Evolutionary conservation across 2,797 vertebrate species (phyloP), one percentile per base, ranked within the genome.

Genomic region (Mormyrops boulengeri): DNA sequence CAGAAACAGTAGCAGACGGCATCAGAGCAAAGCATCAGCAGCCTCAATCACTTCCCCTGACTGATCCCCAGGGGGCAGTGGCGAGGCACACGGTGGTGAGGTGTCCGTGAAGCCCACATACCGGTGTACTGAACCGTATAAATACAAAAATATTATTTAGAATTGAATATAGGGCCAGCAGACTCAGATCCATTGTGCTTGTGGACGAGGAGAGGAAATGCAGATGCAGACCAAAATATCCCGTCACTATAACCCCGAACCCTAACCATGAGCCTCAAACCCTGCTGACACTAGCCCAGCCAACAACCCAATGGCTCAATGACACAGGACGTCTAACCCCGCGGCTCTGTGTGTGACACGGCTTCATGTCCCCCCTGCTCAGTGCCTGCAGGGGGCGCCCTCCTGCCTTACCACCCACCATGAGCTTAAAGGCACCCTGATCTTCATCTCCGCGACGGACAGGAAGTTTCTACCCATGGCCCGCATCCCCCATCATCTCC

Each of bases 401-500:
- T 41, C 38, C 30, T 41, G 69, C 38, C 38, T 19, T 12, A 41
- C 30, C 6, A 41, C 38, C 38, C 69, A 17, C 69, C 34, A 17
- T 41, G 14, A 38, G 88, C 22, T 53, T 11, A 57, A 77, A 88
- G 49, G 38, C n/a, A 17, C 38, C 38, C 52, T 26, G 88, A 44
- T 55, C 8, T 57, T 89, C 38, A 26, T 49, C 77, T 47, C 50
- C 0, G 7, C 8, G 2, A 44, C 53, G 52, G 52, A 22, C 49
- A 84, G 80, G n/a, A 80, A 89, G 73, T 80, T 84, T 41, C 55
- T 34, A 17, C 49, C 55, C 2, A 8, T n/a, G 41, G 26, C 9
- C 84, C 7, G 88, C 55, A 87, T 57, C 85, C 50, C 30, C 49
- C 17, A 60, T 66, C 9, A 89, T 92, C 82, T 87, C 92, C 92